Percentiles rank a stretch among this genome's conserved stretches.
These are phyloP conservation scores for Ichneumon xanthorius DNA, from an alignment of 2,888 invertebrate species.

Conservation along the genomic window DNA sequence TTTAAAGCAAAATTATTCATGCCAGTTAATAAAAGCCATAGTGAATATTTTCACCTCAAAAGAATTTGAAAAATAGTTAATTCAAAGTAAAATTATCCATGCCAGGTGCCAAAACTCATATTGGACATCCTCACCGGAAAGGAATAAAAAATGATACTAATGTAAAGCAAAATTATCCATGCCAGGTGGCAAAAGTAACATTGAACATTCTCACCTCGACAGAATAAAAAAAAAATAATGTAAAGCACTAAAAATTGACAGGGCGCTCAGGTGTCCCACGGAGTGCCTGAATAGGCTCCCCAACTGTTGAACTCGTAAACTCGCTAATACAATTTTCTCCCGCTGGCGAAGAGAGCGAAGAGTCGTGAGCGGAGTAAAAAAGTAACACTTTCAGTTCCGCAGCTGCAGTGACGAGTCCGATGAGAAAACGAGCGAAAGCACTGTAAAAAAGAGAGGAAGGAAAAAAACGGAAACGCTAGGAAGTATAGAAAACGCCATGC, in stretches of 20 bases:
- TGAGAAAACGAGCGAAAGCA: conserved; percentile 53
- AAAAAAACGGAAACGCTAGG: not conserved
- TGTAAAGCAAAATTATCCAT: not conserved
- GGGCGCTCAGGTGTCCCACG: not conserved
- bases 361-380: conserved; percentile 55
- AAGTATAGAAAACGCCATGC: conserved; percentile 23
- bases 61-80: not conserved
- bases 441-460: conserved; percentile 9
- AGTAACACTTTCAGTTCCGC: conserved; percentile 15
- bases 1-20: not conserved
- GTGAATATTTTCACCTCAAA: not conserved
- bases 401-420: conserved; percentile 23
- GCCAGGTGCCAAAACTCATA: not conserved
- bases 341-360: conserved; percentile 43
- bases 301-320: conserved; percentile 64
- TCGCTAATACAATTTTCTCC: conserved; percentile 68
- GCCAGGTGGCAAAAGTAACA: not conserved
- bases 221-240: not conserved
- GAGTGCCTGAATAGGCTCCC: conserved; percentile 34
- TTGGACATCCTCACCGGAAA: not conserved
- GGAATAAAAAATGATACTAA: not conserved
- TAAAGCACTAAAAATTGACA: not conserved
- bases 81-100: not conserved
- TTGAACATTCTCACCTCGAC: not conserved
- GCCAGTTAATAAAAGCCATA: not conserved